Percentiles rank a stretch among this genome's conserved stretches.
Conservation (phyloP, 2,888 invertebrate genomes). For the Branchellion lobata region DNA sequence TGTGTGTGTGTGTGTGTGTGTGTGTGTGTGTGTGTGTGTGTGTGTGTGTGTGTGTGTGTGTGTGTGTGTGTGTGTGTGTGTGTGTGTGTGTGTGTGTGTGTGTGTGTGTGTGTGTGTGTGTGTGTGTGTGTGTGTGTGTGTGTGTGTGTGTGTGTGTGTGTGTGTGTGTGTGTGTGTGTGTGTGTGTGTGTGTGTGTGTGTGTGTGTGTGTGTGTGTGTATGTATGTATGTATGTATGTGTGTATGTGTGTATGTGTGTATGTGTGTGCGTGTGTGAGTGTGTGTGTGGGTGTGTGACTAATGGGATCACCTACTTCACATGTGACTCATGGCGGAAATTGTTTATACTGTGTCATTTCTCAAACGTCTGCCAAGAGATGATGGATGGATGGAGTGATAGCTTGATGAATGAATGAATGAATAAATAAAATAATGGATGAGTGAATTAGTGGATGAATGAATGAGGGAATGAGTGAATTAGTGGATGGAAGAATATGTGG, state of each 20-base stretch:
- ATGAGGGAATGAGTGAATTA: too few species aligned
- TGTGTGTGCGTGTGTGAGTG: background rate
- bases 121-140: constrained; percentile 23
- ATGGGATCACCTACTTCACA: background rate
- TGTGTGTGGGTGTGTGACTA: background rate
- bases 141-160: constrained; percentile 5
- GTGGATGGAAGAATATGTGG: too few species aligned
- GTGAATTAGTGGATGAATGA: too few species aligned
- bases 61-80: constrained; percentile 30
- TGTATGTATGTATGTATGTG: constrained; percentile 1
- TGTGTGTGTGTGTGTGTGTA: background rate
- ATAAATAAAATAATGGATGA: too few species aligned
- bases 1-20: constrained; percentile 4
- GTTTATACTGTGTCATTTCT: too few species aligned
- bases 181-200: constrained; percentile 11
- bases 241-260: background rate
- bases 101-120: constrained; percentile 29
- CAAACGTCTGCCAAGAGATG: too few species aligned
- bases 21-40: constrained; percentile 20
- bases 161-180: background rate
- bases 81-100: constrained; percentile 27
- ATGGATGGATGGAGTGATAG: too few species aligned
- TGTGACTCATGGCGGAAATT: too few species aligned
- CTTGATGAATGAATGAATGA: too few species aligned
- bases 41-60: background rate